A percentile compares a stretch with the other conserved stretches of the same genome.
These are phyloP conservation scores for Drosophila mettleri DNA, from an alignment of 2,888 invertebrate species.

Conservation along the genomic window DNA sequence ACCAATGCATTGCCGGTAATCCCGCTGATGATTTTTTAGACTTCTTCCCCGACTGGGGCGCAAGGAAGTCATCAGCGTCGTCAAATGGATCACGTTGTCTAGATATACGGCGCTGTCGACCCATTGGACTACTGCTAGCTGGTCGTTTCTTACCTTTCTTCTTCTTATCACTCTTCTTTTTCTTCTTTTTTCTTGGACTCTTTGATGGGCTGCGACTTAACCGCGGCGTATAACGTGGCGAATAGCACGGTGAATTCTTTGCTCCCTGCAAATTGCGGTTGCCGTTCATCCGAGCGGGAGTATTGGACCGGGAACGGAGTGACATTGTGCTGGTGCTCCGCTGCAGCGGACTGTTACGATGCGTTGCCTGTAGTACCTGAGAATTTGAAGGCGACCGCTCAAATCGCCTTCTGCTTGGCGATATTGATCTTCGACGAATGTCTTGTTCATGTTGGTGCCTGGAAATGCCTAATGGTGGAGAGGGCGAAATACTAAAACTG, in stretches of 20 bases:
- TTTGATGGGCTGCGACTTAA: constrained; percentile 81
- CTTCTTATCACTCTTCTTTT: constrained; percentile 78
- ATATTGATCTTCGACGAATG: constrained; percentile 52
- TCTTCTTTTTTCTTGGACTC: constrained; percentile 78
- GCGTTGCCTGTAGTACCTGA: constrained; percentile 19
- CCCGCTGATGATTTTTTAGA: constrained; percentile 64
- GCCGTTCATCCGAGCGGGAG: constrained; percentile 71
- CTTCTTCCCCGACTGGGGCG: constrained; percentile 76
- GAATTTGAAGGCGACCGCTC: constrained; percentile 67
- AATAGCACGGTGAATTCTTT: constrained; percentile 62
- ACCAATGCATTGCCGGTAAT: constrained; percentile 56
- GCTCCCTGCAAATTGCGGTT: constrained; percentile 50
- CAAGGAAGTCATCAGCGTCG: constrained; percentile 68
- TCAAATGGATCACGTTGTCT: constrained; percentile 79
- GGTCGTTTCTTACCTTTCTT: constrained; percentile 74
- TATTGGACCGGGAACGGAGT: constrained; percentile 82
- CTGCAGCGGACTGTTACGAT: constrained; percentile 31
- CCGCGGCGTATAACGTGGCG: constrained; percentile 83
- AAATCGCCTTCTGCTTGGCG: constrained; percentile 61
- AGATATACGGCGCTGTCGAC: constrained; percentile 71
- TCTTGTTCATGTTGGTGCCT: constrained; percentile 37
- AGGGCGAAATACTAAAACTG: constrained; percentile 83
- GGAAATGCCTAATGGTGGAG: constrained; percentile 63
- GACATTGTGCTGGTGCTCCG: constrained; percentile 67
- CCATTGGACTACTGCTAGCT: constrained; percentile 69